These are phyloP conservation scores for Ptychoptera albimana DNA, from an alignment of 2,888 invertebrate genomes.

Conservation along the genomic window DNA sequence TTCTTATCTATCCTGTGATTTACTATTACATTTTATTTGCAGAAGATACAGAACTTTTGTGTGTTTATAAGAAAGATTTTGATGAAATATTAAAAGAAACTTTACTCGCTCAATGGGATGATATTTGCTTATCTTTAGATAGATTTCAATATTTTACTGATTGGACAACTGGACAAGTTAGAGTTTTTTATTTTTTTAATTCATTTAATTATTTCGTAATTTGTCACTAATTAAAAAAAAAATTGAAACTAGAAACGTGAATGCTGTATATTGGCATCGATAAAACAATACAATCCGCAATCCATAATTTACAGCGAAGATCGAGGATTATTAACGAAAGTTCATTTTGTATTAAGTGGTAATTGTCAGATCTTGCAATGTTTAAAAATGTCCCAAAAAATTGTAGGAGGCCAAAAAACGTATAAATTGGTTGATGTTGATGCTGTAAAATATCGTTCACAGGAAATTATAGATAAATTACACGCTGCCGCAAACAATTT, in stretches of 20 bases:
- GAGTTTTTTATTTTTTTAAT: not conserved
- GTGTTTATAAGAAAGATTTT: slow-evolving; percentile 45
- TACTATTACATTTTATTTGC: slow-evolving; percentile 9
- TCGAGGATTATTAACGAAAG: slow-evolving; percentile 19
- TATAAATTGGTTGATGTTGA: not conserved
- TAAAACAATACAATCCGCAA: slow-evolving; percentile 22
- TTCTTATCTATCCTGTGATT: not conserved
- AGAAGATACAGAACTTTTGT: slow-evolving; percentile 45
- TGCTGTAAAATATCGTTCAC: not conserved
- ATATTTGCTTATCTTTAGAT: slow-evolving; percentile 19
- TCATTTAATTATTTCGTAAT: not conserved
- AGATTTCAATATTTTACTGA: slow-evolving; percentile 24
- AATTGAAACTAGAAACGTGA: slow-evolving; percentile 6
- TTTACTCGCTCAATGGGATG: slow-evolving; percentile 22
- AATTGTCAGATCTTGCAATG: slow-evolving; percentile 26
- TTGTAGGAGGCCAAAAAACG: not conserved
- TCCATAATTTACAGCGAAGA: slow-evolving; percentile 24
- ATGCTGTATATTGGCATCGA: slow-evolving; percentile 10
- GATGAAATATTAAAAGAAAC: slow-evolving; percentile 16
- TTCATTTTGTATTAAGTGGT: slow-evolving; percentile 26
- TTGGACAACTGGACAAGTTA: slow-evolving; percentile 20
- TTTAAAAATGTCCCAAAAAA: slow-evolving; percentile 16
- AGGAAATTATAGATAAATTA: no score
- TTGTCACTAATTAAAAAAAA: not conserved
- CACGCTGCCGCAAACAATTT: no score